Conservation (phyloP, 1,140 invertebrate species). For the Cryptotermes secundus region DNA sequence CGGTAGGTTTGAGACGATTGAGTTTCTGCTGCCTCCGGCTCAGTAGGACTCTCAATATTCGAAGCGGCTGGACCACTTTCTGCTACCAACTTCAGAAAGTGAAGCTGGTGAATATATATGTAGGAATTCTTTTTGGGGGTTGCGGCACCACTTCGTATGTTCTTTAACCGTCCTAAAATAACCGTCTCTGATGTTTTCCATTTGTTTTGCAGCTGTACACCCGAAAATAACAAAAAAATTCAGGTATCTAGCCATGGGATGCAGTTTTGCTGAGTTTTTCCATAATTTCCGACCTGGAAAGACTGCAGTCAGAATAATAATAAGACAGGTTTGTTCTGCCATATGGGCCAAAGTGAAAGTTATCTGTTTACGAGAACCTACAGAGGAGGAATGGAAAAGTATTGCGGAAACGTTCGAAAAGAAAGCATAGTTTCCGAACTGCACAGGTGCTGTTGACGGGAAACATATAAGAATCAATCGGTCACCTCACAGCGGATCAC, state of each 20-base stretch:
- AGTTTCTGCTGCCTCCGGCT: too few species aligned
- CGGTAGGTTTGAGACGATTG: too few species aligned
- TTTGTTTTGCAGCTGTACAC: neutral
- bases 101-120: too few species aligned
- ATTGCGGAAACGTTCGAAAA: too few species aligned
- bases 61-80: too few species aligned
- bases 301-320: slow-evolving; percentile 41
- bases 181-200: slow-evolving; percentile 7
- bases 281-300: slow-evolving; percentile 43
- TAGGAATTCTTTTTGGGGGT: neutral
- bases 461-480: too few species aligned
- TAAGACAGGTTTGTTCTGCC: slow-evolving; percentile 41
- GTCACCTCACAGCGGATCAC: slow-evolving; percentile 41
- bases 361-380: slow-evolving; percentile 39
- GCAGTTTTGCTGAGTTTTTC: slow-evolving; percentile 43
- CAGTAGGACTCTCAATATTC: too few species aligned
- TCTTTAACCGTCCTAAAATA: too few species aligned
- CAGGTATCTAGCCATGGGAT: slow-evolving; percentile 43
- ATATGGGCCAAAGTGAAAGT: slow-evolving; percentile 42
- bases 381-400: slow-evolving; percentile 41
- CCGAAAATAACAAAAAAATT: slow-evolving; percentile 26
- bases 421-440: slow-evolving; percentile 44
- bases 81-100: too few species aligned
- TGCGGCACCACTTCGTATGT: neutral
- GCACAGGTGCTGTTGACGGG: slow-evolving; percentile 44